phyloP scores from a whole-genome alignment of 2,888 invertebrate genomes.

The Drosophila basisetae region DNA sequence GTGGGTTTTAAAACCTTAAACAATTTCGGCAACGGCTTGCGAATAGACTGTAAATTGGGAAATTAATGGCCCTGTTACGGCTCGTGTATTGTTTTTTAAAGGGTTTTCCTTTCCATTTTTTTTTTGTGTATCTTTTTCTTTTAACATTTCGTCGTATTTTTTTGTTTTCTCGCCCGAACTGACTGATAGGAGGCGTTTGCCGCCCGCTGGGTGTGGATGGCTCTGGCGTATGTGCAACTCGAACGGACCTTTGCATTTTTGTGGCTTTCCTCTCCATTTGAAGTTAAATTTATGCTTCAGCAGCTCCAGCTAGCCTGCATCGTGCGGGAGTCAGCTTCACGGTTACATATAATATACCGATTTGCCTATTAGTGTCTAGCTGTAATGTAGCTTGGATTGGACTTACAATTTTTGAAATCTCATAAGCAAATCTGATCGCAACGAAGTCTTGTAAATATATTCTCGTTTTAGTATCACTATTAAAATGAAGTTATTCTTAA shows the following conservation, averaged over 20 bases:
- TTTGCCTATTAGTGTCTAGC: not conserved
- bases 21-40: conserved; percentile 79
- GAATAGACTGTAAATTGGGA: conserved; percentile 80
- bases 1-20: conserved; percentile 78
- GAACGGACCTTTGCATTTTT: conserved; percentile 29
- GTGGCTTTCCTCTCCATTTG: conserved; percentile 26
- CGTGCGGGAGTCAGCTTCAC: not conserved
- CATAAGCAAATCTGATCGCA: not conserved
- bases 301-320: not conserved
- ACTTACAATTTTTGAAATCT: no score
- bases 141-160: conserved; percentile 45
- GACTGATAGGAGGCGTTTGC: conserved; percentile 45
- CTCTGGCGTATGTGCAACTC: conserved; percentile 19
- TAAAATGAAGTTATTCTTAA: not conserved
- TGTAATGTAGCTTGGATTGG: not conserved
- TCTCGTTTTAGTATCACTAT: not conserved
- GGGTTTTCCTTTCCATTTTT: conserved; percentile 56
- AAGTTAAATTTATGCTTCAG: conserved; percentile 6
- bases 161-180: conserved; percentile 14
- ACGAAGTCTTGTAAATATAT: not conserved
- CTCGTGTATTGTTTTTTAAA: conserved; percentile 80
- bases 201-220: conserved; percentile 11
- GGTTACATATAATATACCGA: not conserved
- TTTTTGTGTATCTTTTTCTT: conserved; percentile 23
- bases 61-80: conserved; percentile 79